These are phyloP conservation scores for Myotis pilosus DNA, from an alignment of 2,797 vertebrate genomes.

Conservation along the genomic window DNA sequence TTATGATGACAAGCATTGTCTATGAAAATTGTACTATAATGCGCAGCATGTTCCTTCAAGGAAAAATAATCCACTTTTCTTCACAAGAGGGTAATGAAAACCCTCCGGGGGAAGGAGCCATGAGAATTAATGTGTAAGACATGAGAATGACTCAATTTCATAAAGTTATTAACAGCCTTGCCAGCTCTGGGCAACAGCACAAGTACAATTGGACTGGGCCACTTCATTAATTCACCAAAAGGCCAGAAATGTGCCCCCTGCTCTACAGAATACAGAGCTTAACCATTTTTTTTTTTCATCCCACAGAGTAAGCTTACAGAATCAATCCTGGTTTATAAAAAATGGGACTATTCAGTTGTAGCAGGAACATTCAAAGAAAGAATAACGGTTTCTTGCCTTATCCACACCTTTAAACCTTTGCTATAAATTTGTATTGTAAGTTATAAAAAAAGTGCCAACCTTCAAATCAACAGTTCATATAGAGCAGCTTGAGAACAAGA, in stretches of 20 bases:
- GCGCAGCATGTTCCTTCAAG: not conserved
- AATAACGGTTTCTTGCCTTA: not conserved
- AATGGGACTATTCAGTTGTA: not conserved
- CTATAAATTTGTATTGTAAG: not conserved
- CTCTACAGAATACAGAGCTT: not conserved
- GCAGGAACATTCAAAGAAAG: not conserved
- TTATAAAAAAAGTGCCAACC: not conserved
- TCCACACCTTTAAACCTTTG: not conserved
- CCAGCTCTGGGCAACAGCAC: not conserved
- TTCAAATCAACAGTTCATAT: not conserved
- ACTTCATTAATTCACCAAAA: not conserved
- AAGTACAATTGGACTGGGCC: not conserved
- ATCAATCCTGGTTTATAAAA: constrained; percentile 11
- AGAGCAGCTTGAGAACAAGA: not conserved
- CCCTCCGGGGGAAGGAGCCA: not conserved
- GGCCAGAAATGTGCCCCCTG: not conserved
- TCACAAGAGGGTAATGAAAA: not conserved
- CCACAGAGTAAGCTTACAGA: not conserved
- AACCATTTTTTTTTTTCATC: not conserved
- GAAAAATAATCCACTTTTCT: constrained; percentile 17
- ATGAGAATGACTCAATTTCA: not conserved
- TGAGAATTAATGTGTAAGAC: not conserved
- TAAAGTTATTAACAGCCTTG: not conserved
- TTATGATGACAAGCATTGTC: not conserved
- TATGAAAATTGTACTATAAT: not conserved